Evolutionary conservation across 2,113 vertebrate species (phyloP).

Genomic region (Hydrolagus affinis): DNA sequence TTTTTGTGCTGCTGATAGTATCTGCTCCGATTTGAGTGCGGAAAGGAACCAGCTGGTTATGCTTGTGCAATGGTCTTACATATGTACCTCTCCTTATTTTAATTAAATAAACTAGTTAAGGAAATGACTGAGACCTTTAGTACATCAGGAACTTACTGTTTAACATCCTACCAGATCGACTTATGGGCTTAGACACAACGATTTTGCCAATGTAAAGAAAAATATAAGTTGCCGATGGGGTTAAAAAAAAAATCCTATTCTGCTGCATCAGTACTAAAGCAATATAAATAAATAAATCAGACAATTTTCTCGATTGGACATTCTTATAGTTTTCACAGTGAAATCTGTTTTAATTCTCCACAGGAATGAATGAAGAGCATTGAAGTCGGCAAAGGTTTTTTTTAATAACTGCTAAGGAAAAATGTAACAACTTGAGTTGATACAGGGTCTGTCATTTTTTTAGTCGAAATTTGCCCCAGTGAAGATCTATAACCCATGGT

Average conservation of each 20-base stretch:
- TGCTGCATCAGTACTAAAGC: neutral
- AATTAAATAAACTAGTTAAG: conserved; percentile 31
- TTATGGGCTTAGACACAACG: conserved; percentile 4
- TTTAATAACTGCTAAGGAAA: neutral
- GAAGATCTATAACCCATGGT: conserved; percentile 18
- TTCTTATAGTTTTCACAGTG: conserved; percentile 1
- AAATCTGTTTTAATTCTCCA: neutral
- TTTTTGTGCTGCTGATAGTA: conserved; percentile 29
- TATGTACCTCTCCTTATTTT: conserved; percentile 32
- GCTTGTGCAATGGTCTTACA: conserved; percentile 31
- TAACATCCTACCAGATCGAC: conserved; percentile 16
- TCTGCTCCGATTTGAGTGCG: conserved; percentile 25
- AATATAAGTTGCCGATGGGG: neutral
- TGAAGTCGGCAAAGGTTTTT: conserved; percentile 7
- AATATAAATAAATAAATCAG: neutral
- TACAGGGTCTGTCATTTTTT: neutral
- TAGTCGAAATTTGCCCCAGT: neutral
- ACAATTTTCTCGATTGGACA: neutral
- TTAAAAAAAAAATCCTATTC: neutral
- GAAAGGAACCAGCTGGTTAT: conserved; percentile 32
- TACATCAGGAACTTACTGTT: conserved; percentile 29
- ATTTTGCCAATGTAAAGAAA: neutral
- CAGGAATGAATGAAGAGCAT: neutral
- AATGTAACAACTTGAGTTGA: neutral
- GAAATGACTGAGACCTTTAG: conserved; percentile 32